Evolutionary conservation across 2,113 vertebrate species (phyloP).

Genomic region (Galbula dea): DNA sequence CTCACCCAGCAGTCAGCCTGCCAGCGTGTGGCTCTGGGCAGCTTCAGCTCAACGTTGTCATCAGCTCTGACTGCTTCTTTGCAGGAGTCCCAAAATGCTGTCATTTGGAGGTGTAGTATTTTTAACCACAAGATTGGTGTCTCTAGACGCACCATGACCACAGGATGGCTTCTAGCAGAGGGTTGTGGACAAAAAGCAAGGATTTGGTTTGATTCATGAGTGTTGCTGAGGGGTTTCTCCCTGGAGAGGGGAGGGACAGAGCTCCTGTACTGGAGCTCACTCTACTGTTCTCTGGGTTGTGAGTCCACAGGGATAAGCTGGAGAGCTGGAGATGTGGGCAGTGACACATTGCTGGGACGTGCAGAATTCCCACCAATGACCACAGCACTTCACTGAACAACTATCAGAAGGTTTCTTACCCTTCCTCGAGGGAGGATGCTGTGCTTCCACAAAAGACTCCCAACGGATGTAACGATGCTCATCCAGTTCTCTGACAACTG

Average conservation of each 20-base stretch:
- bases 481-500: not conserved
- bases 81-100: not conserved
- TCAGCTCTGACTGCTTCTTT: not conserved
- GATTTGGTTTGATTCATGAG: not conserved
- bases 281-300: not conserved
- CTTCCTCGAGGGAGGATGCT: not conserved
- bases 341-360: not conserved
- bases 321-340: not conserved
- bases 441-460: not conserved
- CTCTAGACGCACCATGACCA: not conserved
- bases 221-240: rapidly evolving
- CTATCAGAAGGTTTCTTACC: not conserved
- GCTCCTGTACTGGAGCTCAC: not conserved
- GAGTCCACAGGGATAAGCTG: not conserved
- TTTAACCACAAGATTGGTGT: not conserved
- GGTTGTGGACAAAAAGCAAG: not conserved
- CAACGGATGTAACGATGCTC: not conserved
- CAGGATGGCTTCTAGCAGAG: not conserved
- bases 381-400: not conserved
- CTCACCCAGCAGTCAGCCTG: not conserved
- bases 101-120: not conserved
- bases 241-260: not conserved
- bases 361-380: not conserved
- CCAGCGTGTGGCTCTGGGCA: not conserved
- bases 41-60: not conserved